A percentile compares a stretch with the other conserved stretches of the same genome.
Conservation (phyloP, 2,888 invertebrate species). For the Caenorhabditis sp. region DNA sequence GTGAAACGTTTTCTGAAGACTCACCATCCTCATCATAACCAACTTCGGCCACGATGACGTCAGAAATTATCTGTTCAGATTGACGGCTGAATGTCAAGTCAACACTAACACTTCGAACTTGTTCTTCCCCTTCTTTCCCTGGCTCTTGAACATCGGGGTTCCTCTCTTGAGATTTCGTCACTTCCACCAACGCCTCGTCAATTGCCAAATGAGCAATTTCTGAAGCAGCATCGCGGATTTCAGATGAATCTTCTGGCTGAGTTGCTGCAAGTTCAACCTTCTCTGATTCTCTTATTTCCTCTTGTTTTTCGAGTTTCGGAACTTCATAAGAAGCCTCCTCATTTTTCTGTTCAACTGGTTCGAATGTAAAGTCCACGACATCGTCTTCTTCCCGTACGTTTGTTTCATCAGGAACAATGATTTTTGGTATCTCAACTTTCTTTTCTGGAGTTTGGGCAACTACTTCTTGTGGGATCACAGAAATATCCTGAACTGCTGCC, state of each 20-base stretch:
- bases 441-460: background rate
- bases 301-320: background rate
- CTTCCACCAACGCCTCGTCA: constrained; percentile 48
- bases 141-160: background rate
- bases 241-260: constrained; percentile 7
- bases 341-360: background rate
- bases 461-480: background rate
- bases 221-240: constrained; percentile 5
- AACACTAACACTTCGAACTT: constrained; percentile 60
- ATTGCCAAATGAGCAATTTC: constrained; percentile 38
- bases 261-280: constrained; percentile 35
- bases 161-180: constrained; percentile 2
- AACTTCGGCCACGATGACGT: constrained; percentile 69
- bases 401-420: constrained; percentile 24
- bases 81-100: constrained; percentile 59
- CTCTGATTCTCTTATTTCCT: background rate
- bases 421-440: constrained; percentile 8
- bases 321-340: background rate
- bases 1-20: background rate
- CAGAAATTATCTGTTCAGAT: constrained; percentile 64
- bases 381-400: no score
- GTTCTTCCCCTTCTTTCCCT: background rate
- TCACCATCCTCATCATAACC: constrained; percentile 72
- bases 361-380: background rate
- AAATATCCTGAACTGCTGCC: constrained; percentile 34